Evolutionary conservation across 2,888 invertebrate species (phyloP), one percentile per base, ranked within the genome.

Genomic region (Leucophenga maculata): DNA sequence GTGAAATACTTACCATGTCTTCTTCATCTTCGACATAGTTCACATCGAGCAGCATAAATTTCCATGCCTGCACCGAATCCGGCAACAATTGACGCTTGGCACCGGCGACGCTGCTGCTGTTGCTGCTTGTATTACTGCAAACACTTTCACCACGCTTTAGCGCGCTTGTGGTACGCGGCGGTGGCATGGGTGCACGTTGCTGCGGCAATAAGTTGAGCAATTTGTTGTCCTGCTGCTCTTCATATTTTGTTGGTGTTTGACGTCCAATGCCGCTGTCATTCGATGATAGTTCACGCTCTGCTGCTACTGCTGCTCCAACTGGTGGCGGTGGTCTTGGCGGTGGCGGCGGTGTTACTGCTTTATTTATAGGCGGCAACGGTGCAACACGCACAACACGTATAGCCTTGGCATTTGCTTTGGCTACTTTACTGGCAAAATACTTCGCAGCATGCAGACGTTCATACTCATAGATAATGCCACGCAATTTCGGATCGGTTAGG

Each of bases 11-110:
- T 74, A 89, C 89, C 88, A 89, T 82, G 73, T 89, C 89, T 83
- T 89, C 89, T 80, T 89, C 89, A 79, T 89, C 89, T 76, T 89
- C 89, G 62, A 85, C 77, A 68, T 82, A 86, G 75, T 86, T 82
- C 65, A 85, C 82, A 77, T 86, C 77, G 74, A 86, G 78, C 46
- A 89, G 78, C 79, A 84, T 81, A 68, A 80, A 82, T 73, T 88
- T 88, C 89, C 89, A 89, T 14, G 87, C 88, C 74, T 86, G 77
- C 70, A 89, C 88, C 50, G 86, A 85, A 65, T 80, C 79, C 39
- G 86, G 78, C 18, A 84, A 69, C 65, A 80, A 70, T 14, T 75
- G 76, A 0, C 73, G 75, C 20, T 64, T 55, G 0, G 72, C 77
- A 60, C 39, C 39, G 8, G 39, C 39, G 8, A 8, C 39, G 8